A percentile compares a stretch with the other conserved stretches of the same genome.
Conservation (phyloP, 1,140 invertebrate genomes). For the Neotoxoptera formosana region DNA sequence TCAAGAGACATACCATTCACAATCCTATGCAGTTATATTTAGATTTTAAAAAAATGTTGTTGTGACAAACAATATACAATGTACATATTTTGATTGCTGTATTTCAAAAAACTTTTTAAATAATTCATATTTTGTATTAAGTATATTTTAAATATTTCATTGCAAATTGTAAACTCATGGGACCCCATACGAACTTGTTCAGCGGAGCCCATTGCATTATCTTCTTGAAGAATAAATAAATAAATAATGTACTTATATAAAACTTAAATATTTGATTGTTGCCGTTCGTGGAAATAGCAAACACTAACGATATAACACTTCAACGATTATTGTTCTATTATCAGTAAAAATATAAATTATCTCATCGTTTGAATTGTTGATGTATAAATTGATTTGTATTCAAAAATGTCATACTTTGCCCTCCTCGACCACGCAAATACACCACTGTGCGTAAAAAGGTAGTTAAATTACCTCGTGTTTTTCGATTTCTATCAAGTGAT, state of each 20-base stretch:
- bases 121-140: not conserved
- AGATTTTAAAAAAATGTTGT: not conserved
- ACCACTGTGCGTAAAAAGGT: not conserved
- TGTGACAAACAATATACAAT: not conserved
- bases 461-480: constrained; percentile 70
- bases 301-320: too few relatives aligned
- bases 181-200: not conserved
- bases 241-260: not conserved
- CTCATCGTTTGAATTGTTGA: not conserved
- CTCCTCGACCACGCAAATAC: accelerated
- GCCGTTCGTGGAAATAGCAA: not conserved
- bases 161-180: not conserved
- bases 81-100: not conserved
- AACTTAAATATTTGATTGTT: not conserved
- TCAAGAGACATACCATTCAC: not conserved
- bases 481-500: constrained; percentile 78
- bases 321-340: not conserved
- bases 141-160: not conserved
- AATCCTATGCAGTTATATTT: not conserved
- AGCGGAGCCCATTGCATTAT: not conserved
- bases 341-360: not conserved
- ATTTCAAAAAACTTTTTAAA: not conserved
- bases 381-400: not conserved
- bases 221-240: not conserved
- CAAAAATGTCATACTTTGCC: not conserved